Conservation (phyloP, 2,888 invertebrate species). For the Nephrocerus scutellatus region DNA sequence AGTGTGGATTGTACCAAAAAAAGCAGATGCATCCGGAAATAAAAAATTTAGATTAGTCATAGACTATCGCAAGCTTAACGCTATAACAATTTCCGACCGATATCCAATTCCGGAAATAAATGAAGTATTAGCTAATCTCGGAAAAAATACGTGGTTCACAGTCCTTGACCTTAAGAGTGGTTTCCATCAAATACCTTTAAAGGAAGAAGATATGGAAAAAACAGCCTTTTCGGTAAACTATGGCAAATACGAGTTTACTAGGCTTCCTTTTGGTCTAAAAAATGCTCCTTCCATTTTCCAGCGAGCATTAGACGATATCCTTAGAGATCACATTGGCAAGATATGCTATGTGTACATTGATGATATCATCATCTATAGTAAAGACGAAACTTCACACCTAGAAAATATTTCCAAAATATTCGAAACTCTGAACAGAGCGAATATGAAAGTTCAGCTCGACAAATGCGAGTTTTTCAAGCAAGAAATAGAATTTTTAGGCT, state of each 20-base stretch:
- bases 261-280: slow-evolving; percentile 17
- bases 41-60: no score
- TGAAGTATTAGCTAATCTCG: slow-evolving; percentile 8
- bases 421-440: slow-evolving; percentile 9
- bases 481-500: slow-evolving; percentile 8
- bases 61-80: slow-evolving; percentile 8
- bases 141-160: slow-evolving; percentile 10
- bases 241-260: slow-evolving; percentile 12
- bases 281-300: slow-evolving; percentile 17
- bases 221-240: slow-evolving; percentile 13
- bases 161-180: slow-evolving; percentile 13
- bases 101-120: slow-evolving; percentile 14
- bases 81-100: slow-evolving; percentile 10
- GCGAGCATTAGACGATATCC: slow-evolving; percentile 13
- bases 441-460: slow-evolving; percentile 13
- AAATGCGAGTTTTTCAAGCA: slow-evolving; percentile 9
- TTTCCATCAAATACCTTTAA: slow-evolving; percentile 16
- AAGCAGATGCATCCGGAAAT: slow-evolving; percentile 1
- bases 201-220: slow-evolving; percentile 11
- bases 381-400: slow-evolving; percentile 12
- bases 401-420: slow-evolving; percentile 7
- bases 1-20: slow-evolving; percentile 8
- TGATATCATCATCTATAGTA: slow-evolving; percentile 15
- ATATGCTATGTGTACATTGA: slow-evolving; percentile 15
- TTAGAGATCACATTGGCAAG: slow-evolving; percentile 11